Conservation (phyloP, 1,140 invertebrate species). For the fruit fly (Drosophila melanogaster) region Release_6_plus_ISO1_MT NT_033777.3:28752501-28753000, state of each 20-base stretch:
- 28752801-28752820: conserved; percentile 76
- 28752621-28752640: conserved; percentile 7
- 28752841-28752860: conserved; percentile 55
- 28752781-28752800: conserved; percentile 80
- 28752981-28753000: conserved; percentile 78
- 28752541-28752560: conserved; percentile 42
- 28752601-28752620: conserved; percentile 41
- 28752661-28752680: conserved; percentile 8
- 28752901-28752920: conserved; percentile 34
- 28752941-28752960: conserved; percentile 13
- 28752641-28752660: not conserved
- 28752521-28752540: conserved; percentile 44
- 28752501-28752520: conserved; percentile 36
- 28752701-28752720: conserved; percentile 38
- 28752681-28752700: conserved; percentile 8
- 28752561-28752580: conserved; percentile 45
- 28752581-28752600: conserved; percentile 53
- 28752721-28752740: conserved; percentile 38
- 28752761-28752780: conserved; percentile 26
- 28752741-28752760: not conserved
- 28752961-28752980: conserved; percentile 64
- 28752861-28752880: conserved; percentile 81
- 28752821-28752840: conserved; percentile 80
- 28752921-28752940: conserved; percentile 2
- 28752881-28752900: conserved; percentile 75